These are phyloP conservation scores for Pachyseris speciosa DNA, from an alignment of 64 coral and sea anemone species.

Conservation along the genomic window DNA sequence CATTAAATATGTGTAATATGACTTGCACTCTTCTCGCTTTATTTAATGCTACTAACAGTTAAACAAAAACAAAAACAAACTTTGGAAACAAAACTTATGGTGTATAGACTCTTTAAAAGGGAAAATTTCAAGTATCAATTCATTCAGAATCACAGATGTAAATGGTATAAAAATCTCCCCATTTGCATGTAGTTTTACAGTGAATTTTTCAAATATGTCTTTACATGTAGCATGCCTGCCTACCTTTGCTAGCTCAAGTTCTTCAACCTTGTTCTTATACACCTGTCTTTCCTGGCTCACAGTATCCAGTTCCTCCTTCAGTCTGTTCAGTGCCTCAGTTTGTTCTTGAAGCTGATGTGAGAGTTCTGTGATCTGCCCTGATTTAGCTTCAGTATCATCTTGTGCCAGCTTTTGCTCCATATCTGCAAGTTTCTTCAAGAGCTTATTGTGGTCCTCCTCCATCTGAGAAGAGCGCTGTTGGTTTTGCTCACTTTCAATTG, in stretches of 20 bases:
- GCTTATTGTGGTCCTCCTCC: background rate
- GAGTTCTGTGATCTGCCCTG: background rate
- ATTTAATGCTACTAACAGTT: no score
- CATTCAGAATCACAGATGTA: no score
- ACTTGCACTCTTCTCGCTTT: no score
- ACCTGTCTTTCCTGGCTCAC: background rate
- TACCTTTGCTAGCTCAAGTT: constrained; percentile 16
- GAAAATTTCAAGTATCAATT: no score
- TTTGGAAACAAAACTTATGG: no score
- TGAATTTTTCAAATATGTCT: no score
- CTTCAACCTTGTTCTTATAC: background rate
- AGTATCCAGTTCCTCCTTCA: background rate
- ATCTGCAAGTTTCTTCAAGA: constrained; percentile 11
- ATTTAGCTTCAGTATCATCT: background rate
- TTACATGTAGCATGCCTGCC: no score
- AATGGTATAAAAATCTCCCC: no score
- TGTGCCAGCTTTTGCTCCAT: background rate
- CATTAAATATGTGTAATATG: background rate
- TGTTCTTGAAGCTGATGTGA: background rate
- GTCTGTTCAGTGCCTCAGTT: background rate
- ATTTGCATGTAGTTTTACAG: no score
- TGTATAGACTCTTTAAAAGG: no score
- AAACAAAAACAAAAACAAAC: no score
- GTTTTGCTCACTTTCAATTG: constrained; percentile 20
- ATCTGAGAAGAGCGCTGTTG: background rate